Evolutionary conservation across 2,113 vertebrate genomes (phyloP), one percentile per base, ranked within the genome.

Genomic region (Heloderma charlesbogerti): DNA sequence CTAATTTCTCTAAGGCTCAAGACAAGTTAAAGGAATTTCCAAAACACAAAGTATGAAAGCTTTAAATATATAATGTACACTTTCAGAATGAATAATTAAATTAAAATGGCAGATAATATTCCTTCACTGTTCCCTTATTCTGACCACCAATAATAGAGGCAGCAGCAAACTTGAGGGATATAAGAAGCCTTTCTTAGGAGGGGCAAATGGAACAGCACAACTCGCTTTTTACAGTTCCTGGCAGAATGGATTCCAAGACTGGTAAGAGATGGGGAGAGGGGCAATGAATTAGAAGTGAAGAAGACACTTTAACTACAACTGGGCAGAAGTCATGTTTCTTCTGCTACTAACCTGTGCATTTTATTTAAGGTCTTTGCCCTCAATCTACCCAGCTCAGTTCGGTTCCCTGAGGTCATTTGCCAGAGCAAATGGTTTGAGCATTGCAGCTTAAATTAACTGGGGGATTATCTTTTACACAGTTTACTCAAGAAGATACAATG

Each of bases 401-500:
- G 27, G 54, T 72, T 74, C 71, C 79, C 40, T 34, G 71, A 84
- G 37, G 81, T 89, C 72, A 57, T 75, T 84, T 89, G 37, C 69
- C 40, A 77, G 82, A 83, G 80, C 81, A 84, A 84, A 84, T 84
- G 81, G 57, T 9, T 45, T 84, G 31, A 77, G 51, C 20, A n/a
- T 10, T 84, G 54, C 69, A 77, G 40, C 57, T 90, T 84, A 77
- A 48, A 66, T 85, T 77, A 66, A 84, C 81, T 66, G 84, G 57
- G 25, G 63, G 20, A 77, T 66, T 66, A 66, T 78, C 81, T 77
- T 90, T 84, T 48, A 77, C 63, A 84, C 37, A 77, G 69, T 89
- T 84, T 84, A 84, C 66, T 75, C 81, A 77, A 77, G 57, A 84
- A 78, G 43, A 89, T 79, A 83, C 72, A 86, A 86, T 37, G 16